Base-by-base conservation (phyloP, 2,113 vertebrate species). In the Trogon surrucura region DNA sequence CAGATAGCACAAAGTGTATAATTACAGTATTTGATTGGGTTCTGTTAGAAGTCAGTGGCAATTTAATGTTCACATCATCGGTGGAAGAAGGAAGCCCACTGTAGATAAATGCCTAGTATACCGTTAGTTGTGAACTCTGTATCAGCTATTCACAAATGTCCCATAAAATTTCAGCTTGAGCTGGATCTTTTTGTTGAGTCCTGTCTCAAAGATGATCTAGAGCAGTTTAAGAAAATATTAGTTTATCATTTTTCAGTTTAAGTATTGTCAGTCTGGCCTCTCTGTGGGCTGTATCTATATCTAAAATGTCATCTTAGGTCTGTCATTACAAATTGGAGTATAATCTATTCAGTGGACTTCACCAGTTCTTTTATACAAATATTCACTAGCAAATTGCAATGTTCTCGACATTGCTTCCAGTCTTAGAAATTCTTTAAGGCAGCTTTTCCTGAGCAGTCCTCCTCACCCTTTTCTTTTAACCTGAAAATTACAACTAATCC, bases 21-120 rank as follows among this genome's bases (percentile, higher is more conserved):
- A 96, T 96, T 97, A 95, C 61, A 94, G 93, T 93, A 93, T 96
- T 96, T 96, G 89, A 94, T 96, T 97, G 91, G 73, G 72, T 96
- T 96, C 88, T 86, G 65, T 86, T 96, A 95, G 88, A 95, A 97
- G 95, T 96, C 96, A 87, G 88, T 85, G 88, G 83, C 80, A 97
- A 91, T 95, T 94, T 96, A 94, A 88, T 75, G 65, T 93, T 96
- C 96, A 84, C 91, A 92, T 96, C 83, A 74, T 88, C 51, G 65
- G 65, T 60, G 50, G 69, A 92, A 96, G 85, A n/a, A 93, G 80
- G 77, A 92, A 95, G 65, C 83, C 80, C 41, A 23, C 44, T 47
- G 47, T 23, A 93, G 75, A 60, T 29, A 71, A 90, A 86, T 83
- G 71, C 34, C 83, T 30, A 64, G 56, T 26, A 26, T 11, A 75